Conservation (phyloP, 1,140 invertebrate species). For the Neodiprion pinetum region DNA sequence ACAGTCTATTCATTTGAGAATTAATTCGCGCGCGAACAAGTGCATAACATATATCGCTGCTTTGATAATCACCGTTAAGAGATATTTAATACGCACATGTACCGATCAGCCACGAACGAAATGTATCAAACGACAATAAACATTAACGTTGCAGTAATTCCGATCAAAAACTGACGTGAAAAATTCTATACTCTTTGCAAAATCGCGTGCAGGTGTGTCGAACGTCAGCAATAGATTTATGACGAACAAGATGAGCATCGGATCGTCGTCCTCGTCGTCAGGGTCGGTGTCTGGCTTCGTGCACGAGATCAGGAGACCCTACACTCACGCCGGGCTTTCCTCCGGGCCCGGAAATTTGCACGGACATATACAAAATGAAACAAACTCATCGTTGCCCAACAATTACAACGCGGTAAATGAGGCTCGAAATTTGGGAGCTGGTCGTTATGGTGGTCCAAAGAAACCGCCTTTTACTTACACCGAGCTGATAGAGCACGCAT, state of each 20-base stretch:
- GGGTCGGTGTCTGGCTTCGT: constrained; percentile 19
- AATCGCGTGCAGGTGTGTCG: neutral
- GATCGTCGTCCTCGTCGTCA: neutral
- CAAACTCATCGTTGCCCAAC: neutral
- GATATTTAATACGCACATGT: too few species aligned
- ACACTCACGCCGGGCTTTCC: constrained; percentile 24
- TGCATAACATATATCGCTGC: too few species aligned
- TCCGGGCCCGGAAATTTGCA: neutral
- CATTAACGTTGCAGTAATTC: too few species aligned
- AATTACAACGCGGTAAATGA: constrained; percentile 6
- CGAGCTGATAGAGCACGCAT: constrained; percentile 84
- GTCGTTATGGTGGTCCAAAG: constrained; percentile 61
- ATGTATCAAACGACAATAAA: too few species aligned
- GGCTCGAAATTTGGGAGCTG: constrained; percentile 32
- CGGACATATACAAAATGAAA: neutral
- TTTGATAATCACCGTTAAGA: too few species aligned
- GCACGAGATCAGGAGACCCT: constrained; percentile 31
- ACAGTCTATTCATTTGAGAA: too few species aligned
- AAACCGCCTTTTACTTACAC: constrained; percentile 88
- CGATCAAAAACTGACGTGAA: too few species aligned
- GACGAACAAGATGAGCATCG: neutral
- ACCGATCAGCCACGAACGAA: too few species aligned
- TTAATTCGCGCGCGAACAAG: too few species aligned
- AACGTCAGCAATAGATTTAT: neutral
- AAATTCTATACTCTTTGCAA: too few species aligned